phyloP scores from a whole-genome alignment of 2,113 vertebrate species.

The Lepidothrix coronata region DNA sequence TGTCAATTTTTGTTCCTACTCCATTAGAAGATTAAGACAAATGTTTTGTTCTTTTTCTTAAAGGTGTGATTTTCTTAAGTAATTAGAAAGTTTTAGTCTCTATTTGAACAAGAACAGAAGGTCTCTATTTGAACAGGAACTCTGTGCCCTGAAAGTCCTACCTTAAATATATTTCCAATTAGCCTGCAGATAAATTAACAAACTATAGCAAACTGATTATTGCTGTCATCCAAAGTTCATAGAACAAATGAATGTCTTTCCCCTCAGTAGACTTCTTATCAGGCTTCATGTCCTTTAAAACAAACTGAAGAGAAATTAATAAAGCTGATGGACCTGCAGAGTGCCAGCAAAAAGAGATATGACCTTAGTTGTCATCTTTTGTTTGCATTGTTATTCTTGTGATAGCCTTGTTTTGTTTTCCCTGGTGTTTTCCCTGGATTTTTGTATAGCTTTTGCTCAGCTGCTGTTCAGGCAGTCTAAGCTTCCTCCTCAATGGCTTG shows the following conservation, averaged over 20 bases:
- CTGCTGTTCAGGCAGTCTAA: background rate
- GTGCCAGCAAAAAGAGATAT: background rate
- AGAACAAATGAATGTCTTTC: background rate
- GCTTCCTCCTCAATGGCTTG: background rate
- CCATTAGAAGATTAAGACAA: background rate
- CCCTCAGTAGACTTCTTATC: background rate
- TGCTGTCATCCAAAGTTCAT: background rate
- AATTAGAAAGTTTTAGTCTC: background rate
- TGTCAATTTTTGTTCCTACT: background rate
- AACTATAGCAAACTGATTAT: background rate
- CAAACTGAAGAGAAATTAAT: slow-evolving; percentile 23
- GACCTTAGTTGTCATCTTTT: background rate
- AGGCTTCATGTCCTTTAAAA: background rate
- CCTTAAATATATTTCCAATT: background rate
- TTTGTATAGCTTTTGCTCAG: background rate
- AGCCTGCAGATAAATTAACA: background rate
- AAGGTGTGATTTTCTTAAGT: background rate
- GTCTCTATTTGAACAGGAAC: background rate
- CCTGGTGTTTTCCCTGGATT: background rate
- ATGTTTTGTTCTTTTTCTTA: background rate
- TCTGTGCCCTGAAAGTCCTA: background rate
- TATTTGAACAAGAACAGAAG: background rate
- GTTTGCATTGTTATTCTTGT: background rate
- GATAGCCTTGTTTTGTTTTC: background rate
- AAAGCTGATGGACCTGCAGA: background rate